Evolutionary conservation across 1,140 invertebrate genomes (phyloP).

Genomic region (Tachypleus tridentatus): DNA sequence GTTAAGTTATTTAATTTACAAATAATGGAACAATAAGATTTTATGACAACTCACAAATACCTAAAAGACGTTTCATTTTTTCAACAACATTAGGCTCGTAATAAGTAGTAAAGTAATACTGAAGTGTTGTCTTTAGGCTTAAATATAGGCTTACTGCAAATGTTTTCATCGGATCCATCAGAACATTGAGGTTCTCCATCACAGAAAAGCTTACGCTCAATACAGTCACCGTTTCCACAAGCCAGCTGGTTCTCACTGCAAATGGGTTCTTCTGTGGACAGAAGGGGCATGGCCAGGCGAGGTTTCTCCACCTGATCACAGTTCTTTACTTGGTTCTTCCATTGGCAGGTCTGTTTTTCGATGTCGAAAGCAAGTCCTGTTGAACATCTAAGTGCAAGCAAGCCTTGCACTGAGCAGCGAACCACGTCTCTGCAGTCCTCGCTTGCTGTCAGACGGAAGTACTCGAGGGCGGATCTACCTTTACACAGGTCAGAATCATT

Average conservation of each 20-base stretch:
- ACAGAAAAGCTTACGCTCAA: conserved; percentile 82
- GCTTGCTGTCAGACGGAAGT: conserved; percentile 78
- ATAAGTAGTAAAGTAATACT: background rate
- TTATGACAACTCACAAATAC: too few relatives aligned
- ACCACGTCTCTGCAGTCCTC: conserved; percentile 91
- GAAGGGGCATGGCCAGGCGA: conserved; percentile 73
- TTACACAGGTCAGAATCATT: conserved; percentile 59
- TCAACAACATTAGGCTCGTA: too few relatives aligned
- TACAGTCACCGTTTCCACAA: conserved; percentile 72
- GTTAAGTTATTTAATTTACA: too few relatives aligned
- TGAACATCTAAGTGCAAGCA: conserved; percentile 86
- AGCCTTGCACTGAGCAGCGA: conserved; percentile 85
- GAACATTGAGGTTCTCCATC: conserved; percentile 82
- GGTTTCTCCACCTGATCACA: conserved; percentile 61
- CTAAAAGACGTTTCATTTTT: too few relatives aligned
- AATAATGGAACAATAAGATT: too few relatives aligned
- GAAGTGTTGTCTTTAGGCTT: background rate
- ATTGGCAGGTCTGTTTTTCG: conserved; percentile 90
- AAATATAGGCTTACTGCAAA: conserved; percentile 60
- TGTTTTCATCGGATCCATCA: conserved; percentile 82
- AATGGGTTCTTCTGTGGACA: conserved; percentile 81
- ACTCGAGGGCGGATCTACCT: conserved; percentile 86
- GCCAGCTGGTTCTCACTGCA: conserved; percentile 72
- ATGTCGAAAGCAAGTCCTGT: conserved; percentile 84
- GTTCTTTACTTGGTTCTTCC: conserved; percentile 87